Evolutionary conservation across 2,888 invertebrate species (phyloP).

Genomic region (Aspidiotus rigidus): DNA sequence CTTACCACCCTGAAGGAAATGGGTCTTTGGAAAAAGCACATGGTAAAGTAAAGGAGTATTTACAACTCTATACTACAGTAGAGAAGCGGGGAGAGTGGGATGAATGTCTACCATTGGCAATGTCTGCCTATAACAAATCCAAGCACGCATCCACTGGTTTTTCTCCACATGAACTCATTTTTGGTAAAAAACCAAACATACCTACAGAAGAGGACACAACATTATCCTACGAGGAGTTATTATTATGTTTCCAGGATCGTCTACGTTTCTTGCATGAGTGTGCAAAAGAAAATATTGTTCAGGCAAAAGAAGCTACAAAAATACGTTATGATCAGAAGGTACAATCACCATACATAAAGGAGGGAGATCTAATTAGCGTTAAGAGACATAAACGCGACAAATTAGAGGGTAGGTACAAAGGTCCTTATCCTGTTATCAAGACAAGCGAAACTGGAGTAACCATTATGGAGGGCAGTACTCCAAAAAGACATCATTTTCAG

Average conservation of each 20-base stretch:
- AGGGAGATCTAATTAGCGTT: not conserved
- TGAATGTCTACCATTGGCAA: not conserved
- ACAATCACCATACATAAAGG: not conserved
- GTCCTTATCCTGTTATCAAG: not conserved
- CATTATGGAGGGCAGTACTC: not conserved
- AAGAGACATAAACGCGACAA: no score
- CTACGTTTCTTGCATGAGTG: not conserved
- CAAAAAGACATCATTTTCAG: not conserved
- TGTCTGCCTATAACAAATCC: constrained; percentile 6
- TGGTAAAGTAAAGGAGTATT: constrained; percentile 6
- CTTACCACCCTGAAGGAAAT: constrained; percentile 7
- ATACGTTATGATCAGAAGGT: not conserved
- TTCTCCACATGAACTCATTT: constrained; percentile 2
- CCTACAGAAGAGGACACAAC: not conserved
- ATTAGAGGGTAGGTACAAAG: not conserved
- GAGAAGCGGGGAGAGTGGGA: constrained; percentile 5
- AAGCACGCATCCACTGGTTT: constrained; percentile 6
- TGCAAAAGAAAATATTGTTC: not conserved
- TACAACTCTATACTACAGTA: not conserved
- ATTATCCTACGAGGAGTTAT: not conserved
- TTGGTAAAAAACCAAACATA: not conserved
- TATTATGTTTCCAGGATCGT: not conserved
- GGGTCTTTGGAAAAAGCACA: constrained; percentile 1
- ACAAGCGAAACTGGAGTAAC: not conserved
- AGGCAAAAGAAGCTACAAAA: not conserved